Base-by-base conservation (phyloP, 2,888 invertebrate genomes). In the Cetonia aurata region DNA sequence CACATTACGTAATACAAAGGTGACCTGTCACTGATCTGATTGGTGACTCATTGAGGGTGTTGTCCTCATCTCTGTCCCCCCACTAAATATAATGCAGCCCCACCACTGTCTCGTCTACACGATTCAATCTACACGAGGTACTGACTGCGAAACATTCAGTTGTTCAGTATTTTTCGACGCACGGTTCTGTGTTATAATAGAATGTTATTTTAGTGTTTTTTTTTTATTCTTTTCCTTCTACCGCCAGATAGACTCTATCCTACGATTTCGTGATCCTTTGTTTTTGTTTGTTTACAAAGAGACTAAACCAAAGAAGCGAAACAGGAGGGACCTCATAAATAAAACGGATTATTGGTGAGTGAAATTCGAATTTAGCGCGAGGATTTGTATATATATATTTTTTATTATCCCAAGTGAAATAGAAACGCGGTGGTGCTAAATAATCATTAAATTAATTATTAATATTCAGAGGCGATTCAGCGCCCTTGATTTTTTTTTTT, bases 41-140 rank as follows among this genome's bases (percentile, higher is more conserved):
- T 85, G 84, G 85, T 86, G 86, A 85, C 77, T 85, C 85, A 85
- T 82, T 78, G 84, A 85, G 85, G 85, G 86, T 85, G 85, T 85
- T 85, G 85, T 84, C 84, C 85, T 85, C 84, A 79, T 79, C 77
- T 79, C 78, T 81, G 80, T 80, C 73, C 77, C 79, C 78, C 69
- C 76, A 70, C 73, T 74, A 74, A 62, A 77, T 71, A 74, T 76
- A 72, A 72, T 71, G 71, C 73, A 76, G 37, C 77, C 76, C 77
- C 79, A 72, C 76, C 74, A 66, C 73, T 68, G 67, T 52, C 71
- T 72, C 73, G 72, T 60, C 70, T 57, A 72, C 8, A 37, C 77
- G 77, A 74, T 74, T 75, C 62, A 70, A 73, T 69, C 75, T 72
- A 73, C 74, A 75, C 76, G 75, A 76, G 76, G 71, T 60, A 56